These are phyloP conservation scores for Leptoteleia sp. DNA, from an alignment of 1,140 invertebrate species.

Conservation along the genomic window DNA sequence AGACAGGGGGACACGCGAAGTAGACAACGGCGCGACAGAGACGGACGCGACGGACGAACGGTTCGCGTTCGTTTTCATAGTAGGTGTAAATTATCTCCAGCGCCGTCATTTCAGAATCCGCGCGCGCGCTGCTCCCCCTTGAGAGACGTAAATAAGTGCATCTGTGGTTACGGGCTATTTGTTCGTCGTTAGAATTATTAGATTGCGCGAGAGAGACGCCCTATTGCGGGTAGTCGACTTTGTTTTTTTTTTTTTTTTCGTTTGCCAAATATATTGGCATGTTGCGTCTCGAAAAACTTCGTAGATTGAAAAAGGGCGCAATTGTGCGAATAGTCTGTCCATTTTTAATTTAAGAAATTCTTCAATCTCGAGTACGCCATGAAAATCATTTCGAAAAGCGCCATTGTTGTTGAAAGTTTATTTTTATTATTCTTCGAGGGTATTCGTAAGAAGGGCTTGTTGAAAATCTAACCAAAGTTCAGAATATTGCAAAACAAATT, in stretches of 20 bases:
- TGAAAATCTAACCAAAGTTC: too few species aligned
- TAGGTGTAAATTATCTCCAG: slow-evolving; percentile 68
- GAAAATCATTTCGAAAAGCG: too few species aligned
- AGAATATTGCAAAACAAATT: too few species aligned
- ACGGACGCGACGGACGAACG: slow-evolving; percentile 33
- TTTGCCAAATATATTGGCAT: too few species aligned
- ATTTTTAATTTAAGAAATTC: too few species aligned
- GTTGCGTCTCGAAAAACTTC: too few species aligned
- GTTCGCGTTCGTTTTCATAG: slow-evolving; percentile 58
- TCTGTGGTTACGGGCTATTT: slow-evolving; percentile 65
- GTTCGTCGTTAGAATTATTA: slow-evolving; percentile 66
- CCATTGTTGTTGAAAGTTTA: too few species aligned
- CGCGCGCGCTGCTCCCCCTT: slow-evolving; percentile 44
- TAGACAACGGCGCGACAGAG: slow-evolving; percentile 54
- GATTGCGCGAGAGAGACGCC: slow-evolving; percentile 27
- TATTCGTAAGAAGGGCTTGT: too few species aligned
- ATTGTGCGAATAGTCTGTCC: too few species aligned
- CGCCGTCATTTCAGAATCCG: slow-evolving; percentile 52
- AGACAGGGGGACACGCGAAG: slow-evolving; percentile 59
- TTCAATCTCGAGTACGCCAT: too few species aligned
- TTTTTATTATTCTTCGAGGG: too few species aligned
- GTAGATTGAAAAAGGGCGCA: too few species aligned
- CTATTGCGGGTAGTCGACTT: slow-evolving; percentile 2
- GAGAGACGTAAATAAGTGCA: slow-evolving; percentile 59
- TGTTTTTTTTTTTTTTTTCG: background rate